phyloP scores from a whole-genome alignment of 2,888 invertebrate species.

The Cacoxenus indagator region DNA sequence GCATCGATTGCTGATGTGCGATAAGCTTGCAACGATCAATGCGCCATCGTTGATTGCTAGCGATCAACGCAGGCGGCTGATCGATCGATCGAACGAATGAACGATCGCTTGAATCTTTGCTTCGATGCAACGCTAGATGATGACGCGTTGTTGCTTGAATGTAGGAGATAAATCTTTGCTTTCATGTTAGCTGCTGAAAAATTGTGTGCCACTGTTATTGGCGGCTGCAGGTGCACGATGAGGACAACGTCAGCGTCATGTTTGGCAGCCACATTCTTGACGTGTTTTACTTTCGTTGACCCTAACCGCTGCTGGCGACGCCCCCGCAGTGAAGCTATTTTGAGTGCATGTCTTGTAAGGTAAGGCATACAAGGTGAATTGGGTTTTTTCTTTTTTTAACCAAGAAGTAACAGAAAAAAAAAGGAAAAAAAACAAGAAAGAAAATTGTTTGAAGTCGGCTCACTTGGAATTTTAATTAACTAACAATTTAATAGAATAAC shows the following conservation, averaged over 20 bases:
- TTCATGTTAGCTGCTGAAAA: neutral
- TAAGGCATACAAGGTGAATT: neutral
- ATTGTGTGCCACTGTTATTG: slow-evolving; percentile 12
- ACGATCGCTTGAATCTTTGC: slow-evolving; percentile 31
- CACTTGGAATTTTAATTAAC: slow-evolving; percentile 59
- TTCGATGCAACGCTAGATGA: neutral
- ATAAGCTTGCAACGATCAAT: slow-evolving; percentile 36
- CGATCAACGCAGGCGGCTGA: slow-evolving; percentile 1
- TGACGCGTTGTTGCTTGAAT: too few species aligned
- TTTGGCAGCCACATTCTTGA: slow-evolving; percentile 42
- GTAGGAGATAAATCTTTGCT: neutral
- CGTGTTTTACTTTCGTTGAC: slow-evolving; percentile 36
- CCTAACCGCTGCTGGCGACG: neutral
- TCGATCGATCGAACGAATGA: slow-evolving; percentile 22
- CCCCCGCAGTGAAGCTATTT: slow-evolving; percentile 5
- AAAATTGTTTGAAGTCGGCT: slow-evolving; percentile 16
- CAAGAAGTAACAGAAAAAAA: neutral
- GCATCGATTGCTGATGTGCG: neutral
- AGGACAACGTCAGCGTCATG: neutral
- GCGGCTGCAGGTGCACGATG: neutral
- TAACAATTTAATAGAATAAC: slow-evolving; percentile 57
- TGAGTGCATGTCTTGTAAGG: slow-evolving; percentile 39
- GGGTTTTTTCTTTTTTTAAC: neutral
- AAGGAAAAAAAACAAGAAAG: slow-evolving; percentile 1
- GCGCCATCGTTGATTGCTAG: slow-evolving; percentile 41